phyloP scores from a whole-genome alignment of 2,888 invertebrate species.

The Sphaerophoria taeniata region DNA sequence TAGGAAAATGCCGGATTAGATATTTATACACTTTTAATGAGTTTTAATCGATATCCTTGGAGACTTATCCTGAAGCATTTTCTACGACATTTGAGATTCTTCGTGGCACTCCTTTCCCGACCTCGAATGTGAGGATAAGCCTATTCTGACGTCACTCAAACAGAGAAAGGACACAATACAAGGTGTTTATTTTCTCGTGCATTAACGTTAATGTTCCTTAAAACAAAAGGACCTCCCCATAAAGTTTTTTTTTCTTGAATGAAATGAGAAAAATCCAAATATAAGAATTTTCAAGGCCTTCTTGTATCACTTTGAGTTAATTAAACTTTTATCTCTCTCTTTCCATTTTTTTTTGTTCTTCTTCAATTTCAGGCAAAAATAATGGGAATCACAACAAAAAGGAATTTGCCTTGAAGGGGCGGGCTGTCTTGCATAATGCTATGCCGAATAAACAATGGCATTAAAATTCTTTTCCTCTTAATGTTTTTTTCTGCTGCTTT shows the following conservation, averaged over 20 bases:
- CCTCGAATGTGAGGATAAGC: too few relatives aligned
- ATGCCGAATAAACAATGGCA: constrained; percentile 26
- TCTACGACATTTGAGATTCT: too few relatives aligned
- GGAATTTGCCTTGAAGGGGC: neutral
- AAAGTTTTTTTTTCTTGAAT: neutral
- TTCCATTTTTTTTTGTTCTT: neutral
- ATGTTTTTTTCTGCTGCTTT: neutral
- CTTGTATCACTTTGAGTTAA: constrained; percentile 41
- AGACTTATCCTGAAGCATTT: too few relatives aligned
- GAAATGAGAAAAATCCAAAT: constrained; percentile 5
- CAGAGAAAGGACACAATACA: constrained; percentile 14
- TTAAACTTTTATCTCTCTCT: constrained; percentile 35
- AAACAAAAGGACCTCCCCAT: constrained; percentile 2
- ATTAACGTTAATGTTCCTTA: neutral
- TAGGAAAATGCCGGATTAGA: neutral
- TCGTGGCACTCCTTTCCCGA: too few relatives aligned
- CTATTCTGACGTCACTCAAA: neutral
- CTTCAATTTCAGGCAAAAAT: neutral
- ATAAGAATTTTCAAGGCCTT: constrained; percentile 27
- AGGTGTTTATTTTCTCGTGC: constrained; percentile 21
- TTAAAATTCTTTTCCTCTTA: constrained; percentile 8
- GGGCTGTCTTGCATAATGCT: neutral
- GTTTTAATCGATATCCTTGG: neutral
- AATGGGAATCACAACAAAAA: neutral
- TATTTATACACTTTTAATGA: neutral